Percentiles rank a stretch among this genome's conserved stretches.
Conservation (phyloP, 1,140 invertebrate genomes). For the Drosophila fuyamai region DNA sequence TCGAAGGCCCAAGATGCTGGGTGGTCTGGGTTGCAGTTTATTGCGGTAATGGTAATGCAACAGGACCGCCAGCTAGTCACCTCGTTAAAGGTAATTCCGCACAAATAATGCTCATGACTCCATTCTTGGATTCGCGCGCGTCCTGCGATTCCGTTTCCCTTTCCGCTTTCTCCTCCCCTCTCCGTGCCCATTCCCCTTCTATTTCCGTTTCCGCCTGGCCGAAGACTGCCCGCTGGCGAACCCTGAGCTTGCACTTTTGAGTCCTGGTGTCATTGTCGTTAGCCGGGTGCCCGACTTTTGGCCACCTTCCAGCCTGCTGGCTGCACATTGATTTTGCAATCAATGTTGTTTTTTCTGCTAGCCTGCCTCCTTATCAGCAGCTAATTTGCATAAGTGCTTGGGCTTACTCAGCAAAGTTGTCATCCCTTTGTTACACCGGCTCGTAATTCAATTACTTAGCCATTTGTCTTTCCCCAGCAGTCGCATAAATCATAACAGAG, state of each 20-base stretch:
- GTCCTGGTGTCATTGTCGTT: conserved; percentile 34
- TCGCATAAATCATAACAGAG: conserved; percentile 73
- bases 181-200: background rate
- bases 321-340: conserved; percentile 77
- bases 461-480: conserved; percentile 68
- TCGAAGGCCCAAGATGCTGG: conserved; percentile 25
- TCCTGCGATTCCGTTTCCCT: conserved; percentile 48
- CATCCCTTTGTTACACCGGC: conserved; percentile 34
- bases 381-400: conserved; percentile 76
- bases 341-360: conserved; percentile 56
- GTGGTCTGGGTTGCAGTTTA: conserved; percentile 63
- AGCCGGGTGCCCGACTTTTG: conserved; percentile 46
- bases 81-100: conserved; percentile 83
- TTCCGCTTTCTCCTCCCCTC: conserved; percentile 13
- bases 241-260: conserved; percentile 57
- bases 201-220: conserved; percentile 8
- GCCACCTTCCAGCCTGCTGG: conserved; percentile 29
- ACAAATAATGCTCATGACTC: conserved; percentile 80
- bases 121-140: conserved; percentile 35
- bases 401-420: conserved; percentile 72
- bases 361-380: conserved; percentile 48
- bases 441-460: conserved; percentile 80
- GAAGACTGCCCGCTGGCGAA: conserved; percentile 50
- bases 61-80: conserved; percentile 76
- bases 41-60: conserved; percentile 81